Percentiles rank a stretch among this genome's conserved stretches.
phyloP scores from a whole-genome alignment of 2,888 invertebrate species.

The Ecliptopera silaceata region DNA sequence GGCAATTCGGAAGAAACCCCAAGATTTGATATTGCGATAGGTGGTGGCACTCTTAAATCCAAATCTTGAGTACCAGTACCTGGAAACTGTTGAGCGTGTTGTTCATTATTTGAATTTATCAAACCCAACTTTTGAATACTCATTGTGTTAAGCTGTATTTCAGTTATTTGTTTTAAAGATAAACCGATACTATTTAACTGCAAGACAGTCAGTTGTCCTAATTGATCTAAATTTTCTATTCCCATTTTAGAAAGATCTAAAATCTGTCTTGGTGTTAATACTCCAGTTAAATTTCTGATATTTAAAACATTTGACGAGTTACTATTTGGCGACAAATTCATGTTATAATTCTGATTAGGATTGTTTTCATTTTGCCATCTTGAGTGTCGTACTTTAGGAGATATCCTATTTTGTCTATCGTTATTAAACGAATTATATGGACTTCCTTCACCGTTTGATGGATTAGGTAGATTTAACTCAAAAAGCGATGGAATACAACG shows the following conservation, averaged over 20 bases:
- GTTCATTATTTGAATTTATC: conserved; percentile 62
- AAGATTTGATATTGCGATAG: conserved; percentile 51
- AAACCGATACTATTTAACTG: conserved; percentile 84
- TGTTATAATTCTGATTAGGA: conserved; percentile 57
- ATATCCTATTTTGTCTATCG: conserved; percentile 68
- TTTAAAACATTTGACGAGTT: conserved; percentile 72
- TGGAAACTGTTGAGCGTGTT: conserved; percentile 51
- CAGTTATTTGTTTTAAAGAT: conserved; percentile 83
- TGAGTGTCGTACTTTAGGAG: conserved; percentile 76
- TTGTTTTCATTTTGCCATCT: conserved; percentile 79
- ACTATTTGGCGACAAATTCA: conserved; percentile 56
- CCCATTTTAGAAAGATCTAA: conserved; percentile 83
- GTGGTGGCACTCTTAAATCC: conserved; percentile 75
- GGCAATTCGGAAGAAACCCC: conserved; percentile 59
- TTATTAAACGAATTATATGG: conserved; percentile 61
- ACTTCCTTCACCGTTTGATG: conserved; percentile 56
- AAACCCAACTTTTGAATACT: conserved; percentile 82
- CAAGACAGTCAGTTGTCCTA: conserved; percentile 83
- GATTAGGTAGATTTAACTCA: conserved; percentile 74
- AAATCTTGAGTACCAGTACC: conserved; percentile 64
- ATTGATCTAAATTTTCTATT: conserved; percentile 84
- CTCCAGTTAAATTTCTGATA: conserved; percentile 82
- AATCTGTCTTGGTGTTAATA: conserved; percentile 82
- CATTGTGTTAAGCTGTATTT: conserved; percentile 84
- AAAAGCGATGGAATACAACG: conserved; percentile 74